Evolutionary conservation across 1,140 invertebrate species (phyloP), one percentile per base, ranked within the genome.

Genomic region (Drosophila suzukii): DNA sequence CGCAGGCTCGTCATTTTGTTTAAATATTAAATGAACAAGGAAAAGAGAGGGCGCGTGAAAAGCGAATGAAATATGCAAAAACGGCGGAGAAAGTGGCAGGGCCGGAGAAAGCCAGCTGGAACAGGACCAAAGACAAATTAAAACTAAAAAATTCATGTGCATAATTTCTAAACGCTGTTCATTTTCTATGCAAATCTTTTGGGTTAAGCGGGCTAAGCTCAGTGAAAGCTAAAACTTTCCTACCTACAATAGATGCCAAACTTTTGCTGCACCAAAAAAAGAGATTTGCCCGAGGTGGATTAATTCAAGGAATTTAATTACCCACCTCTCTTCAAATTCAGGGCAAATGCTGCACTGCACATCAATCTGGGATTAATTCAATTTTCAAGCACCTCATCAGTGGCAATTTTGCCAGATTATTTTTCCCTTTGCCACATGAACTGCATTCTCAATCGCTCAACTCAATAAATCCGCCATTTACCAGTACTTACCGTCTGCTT

Each of bases 21-120:
- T 77, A 83, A 89, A 84, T 88, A 80, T 88, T 89, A 80, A 88
- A 88, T 88, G 80, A 88, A 84, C 59, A 78, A 78, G 80, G 67
- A 83, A 83, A 65, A 77, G 57, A 77, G 57, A 88, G 62, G 67
- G 58, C 67, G 79, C 84, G 79, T 61, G 60, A 77, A 82, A 70
- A 61, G 56, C 74, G 63, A 80, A 71, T 80, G 76, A 88, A 88
- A 89, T 83, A 88, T 86, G 84, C 79, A 86, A 57, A 73, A 83
- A 70, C 65, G 53, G 53, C 57, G 56, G 51, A 51, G 49, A 43
- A 68, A 68, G 49, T 54, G 41, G 34, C 39, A 20, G 17, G 27
- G 17, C 49, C 27, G 24, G 27, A 27, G 60, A 39, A 57, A 67
- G 65, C 49, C 30, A 49, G 75, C 38, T 74, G 75, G 39, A 32